Conservation (phyloP, 2,888 invertebrate genomes). For the Athalia cordata region DNA sequence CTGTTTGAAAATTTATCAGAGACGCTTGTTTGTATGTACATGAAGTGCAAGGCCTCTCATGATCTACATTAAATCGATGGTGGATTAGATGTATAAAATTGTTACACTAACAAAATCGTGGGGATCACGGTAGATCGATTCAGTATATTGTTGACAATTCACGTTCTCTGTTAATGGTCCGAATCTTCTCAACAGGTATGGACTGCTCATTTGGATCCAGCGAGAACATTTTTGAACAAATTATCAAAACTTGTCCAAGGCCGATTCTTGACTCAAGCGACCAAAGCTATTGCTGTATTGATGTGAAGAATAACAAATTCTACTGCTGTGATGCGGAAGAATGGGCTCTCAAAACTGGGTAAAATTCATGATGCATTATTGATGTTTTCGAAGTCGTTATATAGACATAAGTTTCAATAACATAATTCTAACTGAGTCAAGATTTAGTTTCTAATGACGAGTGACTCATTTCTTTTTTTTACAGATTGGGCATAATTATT, state of each 20-base stretch:
- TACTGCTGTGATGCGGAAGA: constrained; percentile 59
- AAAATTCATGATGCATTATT: constrained; percentile 12
- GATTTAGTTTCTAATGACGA: not conserved
- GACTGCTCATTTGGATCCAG: constrained; percentile 55
- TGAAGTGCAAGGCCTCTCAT: no score
- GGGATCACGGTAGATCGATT: no score
- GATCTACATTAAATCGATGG: no score
- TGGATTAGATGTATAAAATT: no score
- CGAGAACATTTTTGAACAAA: constrained; percentile 50
- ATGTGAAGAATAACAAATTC: not conserved
- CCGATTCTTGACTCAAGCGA: constrained; percentile 49
- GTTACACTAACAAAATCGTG: no score
- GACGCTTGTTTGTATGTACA: no score
- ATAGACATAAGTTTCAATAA: not conserved
- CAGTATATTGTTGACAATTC: not conserved
- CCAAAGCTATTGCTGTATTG: constrained; percentile 61
- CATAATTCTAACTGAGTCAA: not conserved
- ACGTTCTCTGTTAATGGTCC: not conserved
- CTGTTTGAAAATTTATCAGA: no score
- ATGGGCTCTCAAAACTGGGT: constrained; percentile 56
- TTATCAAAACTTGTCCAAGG: constrained; percentile 58
- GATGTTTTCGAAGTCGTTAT: not conserved
- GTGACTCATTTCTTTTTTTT: constrained; percentile 45
- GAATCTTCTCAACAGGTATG: constrained; percentile 54
- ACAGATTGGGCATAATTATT: constrained; percentile 54